A percentile compares a stretch with the other conserved stretches of the same genome.
These are phyloP conservation scores for Petaurus breviceps DNA, from an alignment of 2,113 vertebrate genomes.

Conservation along the genomic window DNA sequence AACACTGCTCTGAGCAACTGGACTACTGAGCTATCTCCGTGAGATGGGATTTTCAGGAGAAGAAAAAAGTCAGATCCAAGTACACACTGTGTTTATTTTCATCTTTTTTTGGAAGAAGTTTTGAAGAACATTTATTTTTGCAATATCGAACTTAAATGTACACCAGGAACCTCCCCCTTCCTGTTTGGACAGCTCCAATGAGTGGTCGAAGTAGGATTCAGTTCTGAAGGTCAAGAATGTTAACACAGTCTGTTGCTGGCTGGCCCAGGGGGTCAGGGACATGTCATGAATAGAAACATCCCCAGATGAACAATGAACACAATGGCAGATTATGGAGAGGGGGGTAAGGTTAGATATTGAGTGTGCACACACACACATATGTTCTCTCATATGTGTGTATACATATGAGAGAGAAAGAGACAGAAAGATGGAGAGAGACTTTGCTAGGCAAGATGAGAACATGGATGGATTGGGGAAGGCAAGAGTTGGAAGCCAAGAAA, in stretches of 20 bases:
- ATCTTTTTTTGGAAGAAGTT: slow-evolving; percentile 4
- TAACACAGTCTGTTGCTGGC: slow-evolving; percentile 65
- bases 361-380: no score
- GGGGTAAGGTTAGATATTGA: neutral
- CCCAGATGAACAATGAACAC: neutral
- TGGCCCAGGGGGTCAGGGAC: slow-evolving; percentile 47
- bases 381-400: no score
- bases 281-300: neutral
- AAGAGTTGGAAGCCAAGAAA: no score
- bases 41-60: neutral
- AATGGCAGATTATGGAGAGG: neutral
- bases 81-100: neutral
- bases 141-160: slow-evolving; percentile 47
- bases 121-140: slow-evolving; percentile 45
- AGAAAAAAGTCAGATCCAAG: neutral
- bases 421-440: no score
- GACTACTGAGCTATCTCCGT: neutral
- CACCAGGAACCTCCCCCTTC: slow-evolving; percentile 62
- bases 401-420: no score
- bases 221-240: slow-evolving; percentile 66
- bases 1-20: neutral
- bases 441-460: no score
- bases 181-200: neutral
- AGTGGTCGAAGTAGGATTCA: slow-evolving; percentile 53
- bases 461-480: no score